Base-by-base conservation (phyloP, 2,888 invertebrate genomes). In the Cryptocephalus moraei region DNA sequence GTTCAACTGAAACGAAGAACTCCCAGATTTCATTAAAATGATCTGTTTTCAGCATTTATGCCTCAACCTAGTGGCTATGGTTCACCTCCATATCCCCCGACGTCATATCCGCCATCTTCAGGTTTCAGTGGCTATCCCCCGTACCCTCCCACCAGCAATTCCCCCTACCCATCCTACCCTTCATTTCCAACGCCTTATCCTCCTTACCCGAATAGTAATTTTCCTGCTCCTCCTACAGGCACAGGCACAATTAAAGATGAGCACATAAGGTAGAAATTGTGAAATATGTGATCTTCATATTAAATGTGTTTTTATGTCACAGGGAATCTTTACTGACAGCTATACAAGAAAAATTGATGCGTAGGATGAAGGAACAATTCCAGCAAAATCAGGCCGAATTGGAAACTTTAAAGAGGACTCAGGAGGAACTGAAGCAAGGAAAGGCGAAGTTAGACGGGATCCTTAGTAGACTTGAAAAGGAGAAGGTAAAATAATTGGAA, bases 231-330 rank as follows among this genome's bases (percentile, higher is more conserved):
- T 1, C 52, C 76, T 59, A 68, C 71, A 12, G 75, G 76, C 45
- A 75, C 75, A 12, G 88, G 89, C 13, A 91, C 91, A n/a, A 92
- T 94, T 48, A 88, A 93, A 42, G 92, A 95, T 61, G 93, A 95
- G 65, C 94, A 96, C 66, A 91, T 99, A 53, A 83, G 90, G 64
- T 36, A 11, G 6, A 36, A 11, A n/a, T 36, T 2, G 2, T 36
- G 4, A 36, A 36, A 36, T n/a, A n/a, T 4, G 4, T 36, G 6
- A n/a, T 11, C 4, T n/a, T 4, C 11, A 36, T 11, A 2, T 11
- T 36, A 36, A 11, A 36, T 11, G 2, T 36, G n/a, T 36, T 11
- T 12, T 36, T n/a, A 6, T 36, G 36, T 36, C 6, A 4, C 12
- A 14, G 43, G 10, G 91, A 89, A 31, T 97, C 96, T 1, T 74